Conservation (phyloP, 2,888 invertebrate species). For the Thelaira solivaga region DNA sequence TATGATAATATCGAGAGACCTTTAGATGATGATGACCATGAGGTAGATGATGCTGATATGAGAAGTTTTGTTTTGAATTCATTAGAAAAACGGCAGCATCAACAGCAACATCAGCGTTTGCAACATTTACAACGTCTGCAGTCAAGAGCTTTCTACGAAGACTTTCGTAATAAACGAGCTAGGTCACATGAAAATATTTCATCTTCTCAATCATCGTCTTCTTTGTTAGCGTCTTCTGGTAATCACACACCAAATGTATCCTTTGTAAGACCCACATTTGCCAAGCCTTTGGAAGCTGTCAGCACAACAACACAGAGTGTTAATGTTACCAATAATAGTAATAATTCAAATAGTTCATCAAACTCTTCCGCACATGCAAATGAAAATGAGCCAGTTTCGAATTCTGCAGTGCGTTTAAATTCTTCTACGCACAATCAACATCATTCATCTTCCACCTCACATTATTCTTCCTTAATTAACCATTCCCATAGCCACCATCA, state of each 20-base stretch:
- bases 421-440: slow-evolving; percentile 52
- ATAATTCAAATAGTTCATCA: slow-evolving; percentile 41
- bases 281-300: slow-evolving; percentile 69
- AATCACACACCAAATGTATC: slow-evolving; percentile 70
- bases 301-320: slow-evolving; percentile 70
- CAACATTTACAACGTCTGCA: slow-evolving; percentile 69
- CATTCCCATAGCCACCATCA: slow-evolving; percentile 53
- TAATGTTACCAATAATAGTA: slow-evolving; percentile 32
- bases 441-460: slow-evolving; percentile 29
- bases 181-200: slow-evolving; percentile 67
- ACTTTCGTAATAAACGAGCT: slow-evolving; percentile 66
- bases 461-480: slow-evolving; percentile 30
- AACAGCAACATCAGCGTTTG: slow-evolving; percentile 64
- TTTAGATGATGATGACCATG: slow-evolving; percentile 67
- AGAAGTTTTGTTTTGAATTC: slow-evolving; percentile 66
- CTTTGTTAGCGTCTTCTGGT: slow-evolving; percentile 41
- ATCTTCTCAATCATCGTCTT: slow-evolving; percentile 60
- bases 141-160: slow-evolving; percentile 69
- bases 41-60: slow-evolving; percentile 65
- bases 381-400: slow-evolving; percentile 41
- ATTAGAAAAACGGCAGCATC: slow-evolving; percentile 55
- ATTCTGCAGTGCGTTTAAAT: slow-evolving; percentile 43
- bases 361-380: slow-evolving; percentile 1
- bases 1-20: slow-evolving; percentile 64
- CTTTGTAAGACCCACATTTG: slow-evolving; percentile 72